Base-by-base conservation (phyloP, 2,113 vertebrate genomes). In the Leucopsar rothschildi region DNA sequence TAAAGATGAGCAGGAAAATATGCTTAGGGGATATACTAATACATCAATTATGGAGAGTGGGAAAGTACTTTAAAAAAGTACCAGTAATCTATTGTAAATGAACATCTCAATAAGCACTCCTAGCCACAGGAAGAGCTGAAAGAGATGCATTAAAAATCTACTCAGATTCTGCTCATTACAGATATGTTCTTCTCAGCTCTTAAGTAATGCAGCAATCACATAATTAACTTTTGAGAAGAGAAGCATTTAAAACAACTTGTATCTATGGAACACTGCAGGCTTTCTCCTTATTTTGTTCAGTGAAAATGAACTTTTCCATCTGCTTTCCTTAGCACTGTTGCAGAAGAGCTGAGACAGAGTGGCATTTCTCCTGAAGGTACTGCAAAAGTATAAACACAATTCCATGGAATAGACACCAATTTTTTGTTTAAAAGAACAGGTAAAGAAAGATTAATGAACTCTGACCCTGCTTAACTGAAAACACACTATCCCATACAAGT, bases 201-300 rank as follows among this genome's bases (percentile, higher is more conserved):
- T 95, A 88, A 96, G 79, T 68, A 95, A 94, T 69, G 56, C 76
- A 91, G 92, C 84, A 96, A 95, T 86, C 79, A 90, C 39, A 6
- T 94, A 94, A 96, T 96, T 96, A 93, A 95, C 76, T 96, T 92
- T 65, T 39, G 18, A 85, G 77, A 94, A 90, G 37, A 33, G 31
- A 90, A 88, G 42, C 65, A 86, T 92, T 93, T 94, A 68, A 92
- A 92, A 76, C 57, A 95, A 76, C 69, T 23, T 24, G 61, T 39
- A 47, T 60, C 81, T 72, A 28, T 64, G 47, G 78, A 91, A 85
- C 40, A 76, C 44, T 59, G 70, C 15, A 40, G 60, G 50, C 12
- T 86, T 76, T 72, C 71, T 59, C 59, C 49, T 40, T 42, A 15
- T 61, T 91, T 82, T 80, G 15, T 57, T 70, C 57, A 42, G 24